phyloP scores from a whole-genome alignment of 2,888 invertebrate species.

The Congeria kusceri region DNA sequence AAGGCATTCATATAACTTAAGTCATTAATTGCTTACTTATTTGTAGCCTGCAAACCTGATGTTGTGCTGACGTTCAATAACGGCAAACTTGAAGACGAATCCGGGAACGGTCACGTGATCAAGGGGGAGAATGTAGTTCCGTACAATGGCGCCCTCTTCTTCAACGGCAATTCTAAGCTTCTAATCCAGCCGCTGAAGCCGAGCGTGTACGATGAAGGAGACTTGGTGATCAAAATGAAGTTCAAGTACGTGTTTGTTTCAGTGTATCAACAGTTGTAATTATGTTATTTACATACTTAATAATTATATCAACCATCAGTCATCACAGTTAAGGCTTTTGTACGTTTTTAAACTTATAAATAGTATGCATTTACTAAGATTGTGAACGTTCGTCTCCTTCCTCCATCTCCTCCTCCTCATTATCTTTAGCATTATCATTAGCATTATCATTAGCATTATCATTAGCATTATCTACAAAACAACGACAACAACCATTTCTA shows the following conservation, averaged over 20 bases:
- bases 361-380: too few species aligned
- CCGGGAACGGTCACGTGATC: conserved; percentile 47
- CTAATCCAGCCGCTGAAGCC: conserved; percentile 41
- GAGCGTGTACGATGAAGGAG: conserved; percentile 38
- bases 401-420: too few species aligned
- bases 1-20: neutral
- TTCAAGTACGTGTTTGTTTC: conserved; percentile 34
- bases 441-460: too few species aligned
- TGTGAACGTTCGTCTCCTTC: too few species aligned
- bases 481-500: too few species aligned
- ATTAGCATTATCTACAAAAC: too few species aligned
- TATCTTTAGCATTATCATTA: too few species aligned
- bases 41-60: conserved; percentile 60
- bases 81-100: conserved; percentile 25
- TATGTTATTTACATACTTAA: too few species aligned
- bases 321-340: too few species aligned
- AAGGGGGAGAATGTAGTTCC: conserved; percentile 8
- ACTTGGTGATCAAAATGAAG: conserved; percentile 52
- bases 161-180: conserved; percentile 41
- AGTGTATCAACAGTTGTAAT: neutral
- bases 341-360: too few species aligned
- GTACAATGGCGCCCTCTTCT: conserved; percentile 42
- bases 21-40: neutral
- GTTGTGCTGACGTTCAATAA: conserved; percentile 38
- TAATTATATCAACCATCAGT: too few species aligned